Percentiles rank a stretch among this genome's conserved stretches.
Evolutionary conservation across 2,888 invertebrate species (phyloP).

Genomic region (Andrena camellia): DNA sequence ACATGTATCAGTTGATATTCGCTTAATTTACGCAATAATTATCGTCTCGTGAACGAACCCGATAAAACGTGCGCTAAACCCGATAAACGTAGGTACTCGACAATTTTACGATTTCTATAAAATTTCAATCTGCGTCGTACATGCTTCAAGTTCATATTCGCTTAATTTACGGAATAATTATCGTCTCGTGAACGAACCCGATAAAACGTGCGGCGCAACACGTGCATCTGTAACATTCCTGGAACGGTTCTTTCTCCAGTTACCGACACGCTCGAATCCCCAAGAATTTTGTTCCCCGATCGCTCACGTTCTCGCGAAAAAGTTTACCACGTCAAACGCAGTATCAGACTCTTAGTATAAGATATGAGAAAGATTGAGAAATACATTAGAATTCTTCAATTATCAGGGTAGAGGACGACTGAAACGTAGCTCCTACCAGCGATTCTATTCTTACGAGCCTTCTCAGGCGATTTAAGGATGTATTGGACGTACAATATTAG

Average conservation of each 20-base stretch:
- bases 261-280: background rate
- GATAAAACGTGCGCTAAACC: background rate
- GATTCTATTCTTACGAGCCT: too few species aligned
- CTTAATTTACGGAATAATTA: too few species aligned
- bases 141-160: too few species aligned
- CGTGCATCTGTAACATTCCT: background rate
- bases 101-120: too few species aligned
- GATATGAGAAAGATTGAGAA: background rate
- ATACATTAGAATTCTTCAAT: background rate
- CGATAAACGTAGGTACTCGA: too few species aligned
- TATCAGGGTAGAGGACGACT: background rate
- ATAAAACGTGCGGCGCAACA: background rate
- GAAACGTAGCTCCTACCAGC: too few species aligned
- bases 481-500: too few species aligned
- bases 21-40: too few species aligned
- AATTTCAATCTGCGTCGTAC: too few species aligned
- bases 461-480: background rate
- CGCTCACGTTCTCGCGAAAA: conserved; percentile 2
- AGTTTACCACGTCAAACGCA: background rate
- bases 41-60: background rate
- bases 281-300: background rate
- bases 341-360: background rate
- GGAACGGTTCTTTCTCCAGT: background rate
- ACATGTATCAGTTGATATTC: too few species aligned
- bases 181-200: background rate